Evolutionary conservation across 2,113 vertebrate genomes (phyloP).

Genomic region (Anseranas semipalmata): DNA sequence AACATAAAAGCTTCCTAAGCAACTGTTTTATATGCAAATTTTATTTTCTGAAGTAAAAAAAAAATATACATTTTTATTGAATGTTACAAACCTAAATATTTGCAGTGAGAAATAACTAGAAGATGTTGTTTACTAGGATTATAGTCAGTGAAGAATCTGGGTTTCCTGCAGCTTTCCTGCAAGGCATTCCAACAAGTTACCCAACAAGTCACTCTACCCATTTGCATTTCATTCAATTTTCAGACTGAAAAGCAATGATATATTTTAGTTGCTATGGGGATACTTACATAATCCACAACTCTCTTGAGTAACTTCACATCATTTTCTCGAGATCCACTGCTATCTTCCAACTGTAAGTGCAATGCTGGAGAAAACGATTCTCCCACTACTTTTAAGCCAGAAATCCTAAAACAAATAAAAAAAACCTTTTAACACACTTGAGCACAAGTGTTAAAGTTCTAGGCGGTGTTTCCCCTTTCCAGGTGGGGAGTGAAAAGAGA

Average conservation of each 20-base stretch:
- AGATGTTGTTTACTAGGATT: background rate
- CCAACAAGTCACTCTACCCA: background rate
- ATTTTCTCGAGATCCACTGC: constrained; percentile 84
- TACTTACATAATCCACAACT: constrained; percentile 88
- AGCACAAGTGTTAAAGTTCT: background rate
- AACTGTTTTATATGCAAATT: background rate
- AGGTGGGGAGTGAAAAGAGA: background rate
- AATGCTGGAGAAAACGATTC: constrained; percentile 86
- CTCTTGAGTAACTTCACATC: constrained; percentile 85
- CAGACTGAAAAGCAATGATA: background rate
- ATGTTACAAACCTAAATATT: background rate
- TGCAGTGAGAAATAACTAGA: background rate
- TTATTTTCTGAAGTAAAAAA: background rate
- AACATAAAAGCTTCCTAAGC: background rate
- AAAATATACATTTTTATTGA: background rate
- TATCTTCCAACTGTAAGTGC: constrained; percentile 88
- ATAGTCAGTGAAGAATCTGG: background rate
- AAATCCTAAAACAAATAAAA: constrained; percentile 77
- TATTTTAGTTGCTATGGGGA: background rate
- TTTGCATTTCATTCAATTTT: background rate
- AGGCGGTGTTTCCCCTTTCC: background rate
- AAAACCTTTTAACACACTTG: background rate
- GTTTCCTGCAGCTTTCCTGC: background rate
- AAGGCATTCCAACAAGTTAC: background rate
- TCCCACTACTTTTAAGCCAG: constrained; percentile 88